These are phyloP conservation scores for Perdita meconis DNA, from an alignment of 2,888 invertebrate genomes.

Conservation along the genomic window DNA sequence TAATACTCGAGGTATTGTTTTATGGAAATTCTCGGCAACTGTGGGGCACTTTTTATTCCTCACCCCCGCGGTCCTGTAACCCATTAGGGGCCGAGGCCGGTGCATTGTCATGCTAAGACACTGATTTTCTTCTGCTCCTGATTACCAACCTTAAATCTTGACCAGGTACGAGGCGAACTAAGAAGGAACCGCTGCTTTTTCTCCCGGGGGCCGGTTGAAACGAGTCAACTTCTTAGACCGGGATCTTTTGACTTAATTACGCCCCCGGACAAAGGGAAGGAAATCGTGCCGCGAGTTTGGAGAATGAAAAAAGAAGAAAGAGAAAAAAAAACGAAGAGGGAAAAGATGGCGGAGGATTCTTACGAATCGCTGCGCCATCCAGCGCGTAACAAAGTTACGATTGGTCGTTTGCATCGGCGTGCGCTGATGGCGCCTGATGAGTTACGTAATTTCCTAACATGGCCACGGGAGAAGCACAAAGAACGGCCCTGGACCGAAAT, in stretches of 20 bases:
- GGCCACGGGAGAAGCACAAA: constrained; percentile 33
- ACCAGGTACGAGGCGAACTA: constrained; percentile 36
- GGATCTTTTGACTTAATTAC: constrained; percentile 57
- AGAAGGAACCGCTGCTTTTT: constrained; percentile 43
- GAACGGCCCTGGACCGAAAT: constrained; percentile 43
- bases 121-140: constrained; percentile 68
- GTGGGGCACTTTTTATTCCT: constrained; percentile 68
- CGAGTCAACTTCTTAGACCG: constrained; percentile 33
- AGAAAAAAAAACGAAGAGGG: too few relatives aligned
- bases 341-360: background rate
- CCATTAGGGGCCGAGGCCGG: constrained; percentile 62
- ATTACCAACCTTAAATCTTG: constrained; percentile 64
- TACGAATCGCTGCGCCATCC: constrained; percentile 37
- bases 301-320: too few relatives aligned
- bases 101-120: constrained; percentile 75
- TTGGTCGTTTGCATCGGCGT: constrained; percentile 53
- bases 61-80: constrained; percentile 54
- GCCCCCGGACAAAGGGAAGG: constrained; percentile 41
- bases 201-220: constrained; percentile 15
- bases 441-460: constrained; percentile 66
- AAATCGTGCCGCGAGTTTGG: constrained; percentile 34
- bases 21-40: constrained; percentile 74
- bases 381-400: constrained; percentile 46
- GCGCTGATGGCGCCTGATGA: constrained; percentile 51
- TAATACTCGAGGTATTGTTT: constrained; percentile 78